Conservation (phyloP, 2,888 invertebrate genomes). For the Tridacna crocea region DNA sequence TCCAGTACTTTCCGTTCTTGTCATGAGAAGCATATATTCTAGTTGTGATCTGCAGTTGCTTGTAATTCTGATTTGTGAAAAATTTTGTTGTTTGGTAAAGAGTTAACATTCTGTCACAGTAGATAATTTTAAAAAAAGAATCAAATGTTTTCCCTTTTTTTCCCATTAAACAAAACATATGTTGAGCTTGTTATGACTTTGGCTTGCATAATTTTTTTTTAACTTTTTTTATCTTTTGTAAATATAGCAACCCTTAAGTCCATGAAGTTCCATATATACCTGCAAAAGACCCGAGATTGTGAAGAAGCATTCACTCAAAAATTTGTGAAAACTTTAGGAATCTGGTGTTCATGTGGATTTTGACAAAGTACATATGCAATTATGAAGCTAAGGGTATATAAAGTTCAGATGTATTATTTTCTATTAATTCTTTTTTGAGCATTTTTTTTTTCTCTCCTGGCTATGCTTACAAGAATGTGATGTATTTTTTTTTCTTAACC, state of each 20-base stretch:
- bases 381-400: slow-evolving; percentile 14
- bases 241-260: not conserved
- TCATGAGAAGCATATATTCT: no score
- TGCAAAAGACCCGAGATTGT: not conserved
- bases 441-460: not conserved
- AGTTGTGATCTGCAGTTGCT: no score
- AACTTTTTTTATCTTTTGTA: not conserved
- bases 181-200: no score
- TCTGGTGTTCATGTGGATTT: not conserved
- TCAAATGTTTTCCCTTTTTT: no score
- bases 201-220: not conserved
- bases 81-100: no score
- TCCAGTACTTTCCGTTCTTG: no score
- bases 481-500: no score
- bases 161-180: no score
- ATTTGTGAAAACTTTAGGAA: not conserved
- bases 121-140: no score
- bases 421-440: not conserved
- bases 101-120: no score
- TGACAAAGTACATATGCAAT: slow-evolving; percentile 20
- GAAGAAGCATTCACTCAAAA: not conserved
- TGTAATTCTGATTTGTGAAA: no score
- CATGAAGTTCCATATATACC: slow-evolving; percentile 25
- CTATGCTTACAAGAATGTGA: no score
- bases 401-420: not conserved